These are phyloP conservation scores for Herminia tarsipennalis DNA, from an alignment of 2,888 invertebrate species.

Conservation along the genomic window DNA sequence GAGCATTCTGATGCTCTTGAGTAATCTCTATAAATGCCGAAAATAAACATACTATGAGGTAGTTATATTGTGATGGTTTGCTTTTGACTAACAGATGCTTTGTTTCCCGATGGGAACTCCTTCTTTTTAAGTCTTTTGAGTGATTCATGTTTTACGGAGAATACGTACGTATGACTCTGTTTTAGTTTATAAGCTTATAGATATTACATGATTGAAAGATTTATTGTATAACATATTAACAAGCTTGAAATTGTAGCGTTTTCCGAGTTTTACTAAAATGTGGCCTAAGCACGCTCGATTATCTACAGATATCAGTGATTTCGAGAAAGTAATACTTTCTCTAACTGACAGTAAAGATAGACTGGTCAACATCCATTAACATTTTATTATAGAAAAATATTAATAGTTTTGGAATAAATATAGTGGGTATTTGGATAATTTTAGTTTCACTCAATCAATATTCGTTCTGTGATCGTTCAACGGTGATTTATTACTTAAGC, in stretches of 20 bases:
- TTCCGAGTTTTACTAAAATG: conserved; percentile 33
- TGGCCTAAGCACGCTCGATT: conserved; percentile 49
- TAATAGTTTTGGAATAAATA: neutral
- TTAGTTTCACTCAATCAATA: no score
- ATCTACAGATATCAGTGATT: conserved; percentile 55
- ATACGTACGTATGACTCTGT: no score
- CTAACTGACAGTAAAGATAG: conserved; percentile 46
- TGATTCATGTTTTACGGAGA: no score
- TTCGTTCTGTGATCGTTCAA: no score
- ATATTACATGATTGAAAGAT: neutral
- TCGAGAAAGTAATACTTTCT: conserved; percentile 77
- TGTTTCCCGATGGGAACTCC: neutral
- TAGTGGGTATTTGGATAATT: no score
- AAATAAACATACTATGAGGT: no score
- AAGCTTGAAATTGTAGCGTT: conserved; percentile 19
- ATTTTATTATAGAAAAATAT: conserved; percentile 11
- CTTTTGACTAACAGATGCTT: neutral
- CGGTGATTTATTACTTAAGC: no score
- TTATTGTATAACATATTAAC: conserved; percentile 5
- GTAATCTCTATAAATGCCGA: no score
- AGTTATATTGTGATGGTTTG: no score
- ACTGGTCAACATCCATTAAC: conserved; percentile 27
- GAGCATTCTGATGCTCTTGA: no score
- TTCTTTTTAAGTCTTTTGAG: neutral
- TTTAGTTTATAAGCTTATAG: no score